Conservation (phyloP, 2,113 vertebrate genomes). For the Thunnus maccoyii region DNA sequence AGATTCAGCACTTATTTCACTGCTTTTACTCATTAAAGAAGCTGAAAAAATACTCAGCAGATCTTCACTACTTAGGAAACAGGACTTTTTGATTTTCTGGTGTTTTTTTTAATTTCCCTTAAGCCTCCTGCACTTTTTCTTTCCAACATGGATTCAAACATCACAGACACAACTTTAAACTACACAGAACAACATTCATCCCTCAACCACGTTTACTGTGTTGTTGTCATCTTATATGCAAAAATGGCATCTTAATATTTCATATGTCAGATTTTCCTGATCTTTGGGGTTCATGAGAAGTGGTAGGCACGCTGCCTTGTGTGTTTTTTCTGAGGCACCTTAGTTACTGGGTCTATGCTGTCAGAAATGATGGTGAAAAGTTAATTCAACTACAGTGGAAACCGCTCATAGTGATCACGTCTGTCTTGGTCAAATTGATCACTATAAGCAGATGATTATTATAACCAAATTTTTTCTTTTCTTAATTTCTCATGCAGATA, state of each 20-base stretch:
- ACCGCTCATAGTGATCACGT: no score
- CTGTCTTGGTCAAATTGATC: no score
- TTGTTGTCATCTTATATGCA: not conserved
- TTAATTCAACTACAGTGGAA: not conserved
- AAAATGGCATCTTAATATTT: not conserved
- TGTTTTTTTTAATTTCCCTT: no score
- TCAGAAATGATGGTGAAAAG: not conserved
- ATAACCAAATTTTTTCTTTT: no score
- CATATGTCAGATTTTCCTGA: not conserved
- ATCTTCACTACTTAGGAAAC: no score
- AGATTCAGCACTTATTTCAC: no score
- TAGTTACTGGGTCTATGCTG: not conserved
- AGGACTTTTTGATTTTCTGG: no score
- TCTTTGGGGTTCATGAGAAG: slow-evolving; percentile 1
- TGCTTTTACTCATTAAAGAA: not conserved
- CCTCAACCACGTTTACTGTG: not conserved
- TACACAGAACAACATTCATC: not conserved
- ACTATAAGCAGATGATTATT: no score
- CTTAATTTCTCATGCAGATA: no score
- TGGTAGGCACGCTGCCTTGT: not conserved
- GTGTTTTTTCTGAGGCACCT: not conserved
- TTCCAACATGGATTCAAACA: no score
- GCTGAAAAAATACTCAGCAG: no score
- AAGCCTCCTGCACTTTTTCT: not conserved
- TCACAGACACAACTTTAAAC: not conserved